Evolutionary conservation across 2,113 vertebrate genomes (phyloP).

Genomic region (Gymnorhina tibicen): DNA sequence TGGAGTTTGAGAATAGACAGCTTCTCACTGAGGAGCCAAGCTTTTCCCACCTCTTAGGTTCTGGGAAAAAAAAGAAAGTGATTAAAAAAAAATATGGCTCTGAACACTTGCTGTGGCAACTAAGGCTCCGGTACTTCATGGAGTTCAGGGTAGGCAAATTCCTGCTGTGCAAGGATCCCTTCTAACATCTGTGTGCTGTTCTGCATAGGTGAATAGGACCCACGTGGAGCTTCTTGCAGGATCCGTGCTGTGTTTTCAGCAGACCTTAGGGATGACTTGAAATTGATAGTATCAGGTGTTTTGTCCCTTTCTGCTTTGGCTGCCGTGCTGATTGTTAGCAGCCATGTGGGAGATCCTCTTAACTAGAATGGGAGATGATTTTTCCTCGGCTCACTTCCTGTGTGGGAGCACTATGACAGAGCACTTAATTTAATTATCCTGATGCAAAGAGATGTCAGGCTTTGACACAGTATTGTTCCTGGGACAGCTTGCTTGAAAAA

Average conservation of each 20-base stretch:
- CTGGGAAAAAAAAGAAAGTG: not conserved
- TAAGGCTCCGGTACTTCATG: not conserved
- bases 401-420: not conserved
- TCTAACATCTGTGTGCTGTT: not conserved
- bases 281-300: not conserved
- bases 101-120: not conserved
- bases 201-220: not conserved
- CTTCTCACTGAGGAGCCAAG: not conserved
- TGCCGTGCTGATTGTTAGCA: not conserved
- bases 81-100: not conserved
- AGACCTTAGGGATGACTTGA: not conserved
- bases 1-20: not conserved
- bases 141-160: conserved; percentile 14
- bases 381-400: not conserved
- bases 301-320: not conserved
- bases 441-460: not conserved
- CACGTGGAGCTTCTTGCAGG: not conserved
- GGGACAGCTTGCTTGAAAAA: not conserved
- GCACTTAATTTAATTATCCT: not conserved
- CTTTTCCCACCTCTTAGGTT: not conserved
- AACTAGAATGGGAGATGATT: not conserved
- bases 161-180: not conserved
- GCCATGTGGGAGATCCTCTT: not conserved
- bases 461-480: not conserved
- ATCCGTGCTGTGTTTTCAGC: not conserved